Conservation (phyloP, 2,888 invertebrate genomes). For the Cetonia aurata region DNA sequence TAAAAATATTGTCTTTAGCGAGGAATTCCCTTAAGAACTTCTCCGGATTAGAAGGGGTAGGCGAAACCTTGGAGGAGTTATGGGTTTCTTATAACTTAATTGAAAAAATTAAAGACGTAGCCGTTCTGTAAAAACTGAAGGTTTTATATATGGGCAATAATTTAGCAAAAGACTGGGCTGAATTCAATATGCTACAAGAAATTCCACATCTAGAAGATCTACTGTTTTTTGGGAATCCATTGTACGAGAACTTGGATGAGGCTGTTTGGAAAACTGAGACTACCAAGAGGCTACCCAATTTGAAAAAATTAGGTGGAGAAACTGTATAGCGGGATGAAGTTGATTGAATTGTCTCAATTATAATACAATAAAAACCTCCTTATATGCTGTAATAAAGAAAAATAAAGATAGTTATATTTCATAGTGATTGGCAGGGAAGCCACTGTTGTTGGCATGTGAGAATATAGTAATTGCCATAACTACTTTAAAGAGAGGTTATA, state of each 20-base stretch:
- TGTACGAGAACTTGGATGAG: slow-evolving; percentile 81
- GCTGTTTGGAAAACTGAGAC: slow-evolving; percentile 81
- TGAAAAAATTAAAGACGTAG: slow-evolving; percentile 92
- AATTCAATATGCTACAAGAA: slow-evolving; percentile 85
- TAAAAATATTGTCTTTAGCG: no score
- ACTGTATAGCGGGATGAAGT: slow-evolving; percentile 79
- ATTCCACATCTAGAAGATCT: slow-evolving; percentile 81
- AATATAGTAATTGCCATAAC: no score
- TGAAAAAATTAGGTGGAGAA: slow-evolving; percentile 86
- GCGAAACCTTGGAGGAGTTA: slow-evolving; percentile 87
- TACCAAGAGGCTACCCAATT: slow-evolving; percentile 77
- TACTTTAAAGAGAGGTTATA: no score
- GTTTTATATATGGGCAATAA: slow-evolving; percentile 89
- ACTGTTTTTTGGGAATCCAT: slow-evolving; percentile 83
- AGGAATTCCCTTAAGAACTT: slow-evolving; percentile 93
- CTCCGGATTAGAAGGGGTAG: slow-evolving; percentile 88
- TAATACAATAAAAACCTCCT: no score
- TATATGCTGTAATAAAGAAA: no score
- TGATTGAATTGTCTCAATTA: slow-evolving; percentile 50
- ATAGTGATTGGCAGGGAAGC: no score
- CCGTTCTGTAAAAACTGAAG: slow-evolving; percentile 82
- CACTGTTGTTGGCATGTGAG: no score
- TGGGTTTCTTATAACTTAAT: slow-evolving; percentile 93
- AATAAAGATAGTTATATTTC: no score
- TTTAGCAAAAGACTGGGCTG: slow-evolving; percentile 89